These are phyloP conservation scores for Pandemis heparana DNA, from an alignment of 2,888 invertebrate genomes.

Conservation along the genomic window DNA sequence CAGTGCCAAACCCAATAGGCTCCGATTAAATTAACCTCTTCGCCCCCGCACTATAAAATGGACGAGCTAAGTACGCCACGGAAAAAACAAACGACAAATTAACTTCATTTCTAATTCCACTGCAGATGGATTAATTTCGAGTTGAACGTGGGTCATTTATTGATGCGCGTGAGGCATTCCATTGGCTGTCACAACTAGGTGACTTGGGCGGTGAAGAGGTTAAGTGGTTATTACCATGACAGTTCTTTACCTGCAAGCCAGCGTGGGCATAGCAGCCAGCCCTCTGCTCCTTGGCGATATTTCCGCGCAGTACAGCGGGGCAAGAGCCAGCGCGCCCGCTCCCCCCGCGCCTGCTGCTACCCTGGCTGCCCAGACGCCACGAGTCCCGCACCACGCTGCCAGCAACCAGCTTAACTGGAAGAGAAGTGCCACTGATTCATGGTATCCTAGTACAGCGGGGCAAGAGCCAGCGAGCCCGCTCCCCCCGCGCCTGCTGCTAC, in stretches of 20 bases:
- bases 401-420: slow-evolving; percentile 77
- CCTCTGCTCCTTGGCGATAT: slow-evolving; percentile 76
- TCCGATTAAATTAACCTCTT: no score
- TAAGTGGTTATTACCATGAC: no score
- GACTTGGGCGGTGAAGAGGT: no score
- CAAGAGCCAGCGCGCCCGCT: slow-evolving; percentile 72
- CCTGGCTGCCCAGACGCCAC: slow-evolving; percentile 78
- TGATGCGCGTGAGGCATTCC: no score
- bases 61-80: no score
- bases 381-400: slow-evolving; percentile 77
- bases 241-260: slow-evolving; percentile 73
- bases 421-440: neutral
- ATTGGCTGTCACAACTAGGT: no score
- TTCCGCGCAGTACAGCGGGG: slow-evolving; percentile 78
- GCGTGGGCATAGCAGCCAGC: slow-evolving; percentile 75
- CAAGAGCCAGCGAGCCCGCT: slow-evolving; percentile 72
- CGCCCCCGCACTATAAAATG: no score
- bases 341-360: slow-evolving; percentile 79
- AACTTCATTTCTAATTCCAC: no score
- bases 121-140: no score
- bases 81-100: no score
- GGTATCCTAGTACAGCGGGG: slow-evolving; percentile 56
- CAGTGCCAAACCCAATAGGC: no score
- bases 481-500: slow-evolving; percentile 79
- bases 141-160: no score